Evolutionary conservation across 1,140 invertebrate genomes (phyloP), one percentile per base, ranked within the genome.

Genomic region (Caenorhabditis brenneri): DNA sequence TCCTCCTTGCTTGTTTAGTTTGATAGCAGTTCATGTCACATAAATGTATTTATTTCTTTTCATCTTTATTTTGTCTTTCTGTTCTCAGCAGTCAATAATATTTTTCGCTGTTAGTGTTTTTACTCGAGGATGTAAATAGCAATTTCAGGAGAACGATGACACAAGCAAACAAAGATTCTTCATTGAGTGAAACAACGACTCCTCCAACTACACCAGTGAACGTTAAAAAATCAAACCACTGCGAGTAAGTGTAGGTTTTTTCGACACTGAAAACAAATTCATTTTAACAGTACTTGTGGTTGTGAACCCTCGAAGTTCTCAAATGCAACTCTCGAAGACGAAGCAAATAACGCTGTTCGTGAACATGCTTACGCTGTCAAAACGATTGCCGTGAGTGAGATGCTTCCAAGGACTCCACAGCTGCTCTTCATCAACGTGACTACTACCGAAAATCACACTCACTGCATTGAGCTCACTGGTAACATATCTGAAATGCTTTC

Each of bases 391-490:
- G 82, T 85, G 3, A 84, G 81, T 22, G 84, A 85, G 42, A 85
- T 85, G 79, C 80, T 85, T 42, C 84, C 84, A 22, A 53, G 84
- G 5, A 85, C 84, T 22, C 24, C 60, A 2, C 81, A 85, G 10
- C 55, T 85, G 12, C 69, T 85, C 46, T 85, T 85, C 53, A 39
- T 85, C 22, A 85, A 85, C 46, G 51, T 85, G 12, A 85, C 84
- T 7, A 85, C 84, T 16, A 19, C 65, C 0, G 84, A 85, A 46
- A 80, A 80, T 29, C 49, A 81, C 12, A 85, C 84, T 24, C 82
- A 85, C 27, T 85, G 84, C 39, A 69, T 81, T 31, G 84, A 85
- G 22, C 12, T 85, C 24, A 81, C 79, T 27, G 46, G 79, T 80
- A 27, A 79, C 31, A 48, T 33, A 0, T 24, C 49, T 24, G 12